Conservation (phyloP, 2,888 invertebrate genomes). For the Dicyrtoma fusca region DNA sequence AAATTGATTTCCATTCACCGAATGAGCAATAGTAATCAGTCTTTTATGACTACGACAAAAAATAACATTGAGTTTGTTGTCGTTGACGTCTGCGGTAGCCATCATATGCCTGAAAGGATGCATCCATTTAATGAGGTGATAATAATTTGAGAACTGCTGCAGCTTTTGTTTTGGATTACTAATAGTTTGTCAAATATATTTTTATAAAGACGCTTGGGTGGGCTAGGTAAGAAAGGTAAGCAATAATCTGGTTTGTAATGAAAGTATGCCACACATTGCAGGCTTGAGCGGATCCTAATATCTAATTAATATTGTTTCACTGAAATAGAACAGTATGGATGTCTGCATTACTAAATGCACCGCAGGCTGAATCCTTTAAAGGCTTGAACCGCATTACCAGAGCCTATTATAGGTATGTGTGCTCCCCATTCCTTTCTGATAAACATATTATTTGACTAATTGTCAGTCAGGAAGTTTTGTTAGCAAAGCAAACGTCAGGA, state of each 20-base stretch:
- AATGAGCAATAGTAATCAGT: neutral
- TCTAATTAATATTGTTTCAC: neutral
- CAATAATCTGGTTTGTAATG: constrained; percentile 19
- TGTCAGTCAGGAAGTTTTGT: too few species aligned
- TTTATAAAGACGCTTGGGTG: constrained; percentile 14
- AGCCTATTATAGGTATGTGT: too few species aligned
- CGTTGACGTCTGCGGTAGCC: neutral
- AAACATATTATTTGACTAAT: too few species aligned
- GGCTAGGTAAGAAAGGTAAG: neutral
- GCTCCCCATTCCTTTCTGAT: too few species aligned
- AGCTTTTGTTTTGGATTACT: constrained; percentile 18
- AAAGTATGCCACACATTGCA: constrained; percentile 27
- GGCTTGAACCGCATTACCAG: too few species aligned
- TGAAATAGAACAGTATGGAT: too few species aligned
- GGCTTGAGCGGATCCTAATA: constrained; percentile 20
- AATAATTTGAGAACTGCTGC: neutral
- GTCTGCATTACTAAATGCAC: too few species aligned
- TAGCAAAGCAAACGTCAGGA: too few species aligned
- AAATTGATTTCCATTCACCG: constrained; percentile 1
- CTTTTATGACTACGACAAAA: neutral
- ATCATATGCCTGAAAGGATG: constrained; percentile 6
- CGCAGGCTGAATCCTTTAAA: too few species aligned
- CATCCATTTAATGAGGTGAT: constrained; percentile 14
- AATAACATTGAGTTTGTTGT: neutral
- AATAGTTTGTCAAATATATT: neutral